Evolutionary conservation across 1,140 invertebrate genomes (phyloP).

Genomic region (Ectropis grisescens): DNA sequence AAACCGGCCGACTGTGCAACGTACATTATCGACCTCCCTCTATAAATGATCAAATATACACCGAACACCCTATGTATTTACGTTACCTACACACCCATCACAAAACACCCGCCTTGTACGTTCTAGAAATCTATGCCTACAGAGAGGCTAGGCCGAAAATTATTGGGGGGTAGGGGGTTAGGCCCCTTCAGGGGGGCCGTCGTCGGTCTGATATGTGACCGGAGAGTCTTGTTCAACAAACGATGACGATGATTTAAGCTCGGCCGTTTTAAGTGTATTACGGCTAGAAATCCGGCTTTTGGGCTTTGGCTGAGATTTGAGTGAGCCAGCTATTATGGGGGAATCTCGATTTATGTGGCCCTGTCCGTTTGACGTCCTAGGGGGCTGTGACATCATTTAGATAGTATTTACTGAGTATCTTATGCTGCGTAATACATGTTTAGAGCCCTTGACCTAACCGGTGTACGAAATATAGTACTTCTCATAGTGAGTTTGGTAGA

Average conservation of each 20-base stretch:
- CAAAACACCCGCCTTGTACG: slow-evolving; percentile 22
- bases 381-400: slow-evolving; percentile 16
- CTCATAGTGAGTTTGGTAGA: too few species aligned
- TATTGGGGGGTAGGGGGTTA: slow-evolving; percentile 25
- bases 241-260: slow-evolving; percentile 69
- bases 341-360: slow-evolving; percentile 50
- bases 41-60: slow-evolving; percentile 18
- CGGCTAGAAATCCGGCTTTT: slow-evolving; percentile 61
- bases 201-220: slow-evolving; percentile 63
- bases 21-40: background rate
- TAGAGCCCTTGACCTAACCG: too few species aligned
- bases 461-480: too few species aligned
- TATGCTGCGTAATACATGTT: too few species aligned
- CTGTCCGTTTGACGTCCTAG: slow-evolving; percentile 25
- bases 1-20: too few species aligned
- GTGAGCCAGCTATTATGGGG: slow-evolving; percentile 49
- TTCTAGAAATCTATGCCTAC: slow-evolving; percentile 48
- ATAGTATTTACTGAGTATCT: too few species aligned
- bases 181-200: slow-evolving; percentile 29
- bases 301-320: slow-evolving; percentile 55
- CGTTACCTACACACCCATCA: slow-evolving; percentile 13
- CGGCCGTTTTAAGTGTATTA: slow-evolving; percentile 68
- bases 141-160: slow-evolving; percentile 40
- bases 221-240: slow-evolving; percentile 68
- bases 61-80: slow-evolving; percentile 17